Conservation (phyloP, 1,140 invertebrate species). For the Apolygus lucorum region DNA sequence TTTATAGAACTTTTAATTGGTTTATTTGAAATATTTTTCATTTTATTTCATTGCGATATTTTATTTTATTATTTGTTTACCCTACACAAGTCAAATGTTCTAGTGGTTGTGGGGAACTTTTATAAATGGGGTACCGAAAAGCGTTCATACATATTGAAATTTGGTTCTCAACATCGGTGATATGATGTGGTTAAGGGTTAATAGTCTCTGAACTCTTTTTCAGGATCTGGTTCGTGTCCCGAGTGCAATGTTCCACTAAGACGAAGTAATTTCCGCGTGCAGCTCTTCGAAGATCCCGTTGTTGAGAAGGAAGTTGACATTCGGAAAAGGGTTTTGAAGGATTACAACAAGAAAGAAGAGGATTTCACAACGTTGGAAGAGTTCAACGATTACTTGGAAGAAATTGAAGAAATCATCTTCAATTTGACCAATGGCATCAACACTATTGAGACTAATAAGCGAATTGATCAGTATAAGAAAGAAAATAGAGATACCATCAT, state of each 20-base stretch:
- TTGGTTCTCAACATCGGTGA: too few relatives aligned
- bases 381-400: slow-evolving; percentile 90
- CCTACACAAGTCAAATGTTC: too few relatives aligned
- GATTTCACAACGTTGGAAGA: slow-evolving; percentile 72
- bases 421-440: slow-evolving; percentile 90
- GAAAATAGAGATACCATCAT: slow-evolving; percentile 86
- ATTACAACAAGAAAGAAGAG: slow-evolving; percentile 86
- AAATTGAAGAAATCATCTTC: slow-evolving; percentile 82
- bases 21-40: too few relatives aligned
- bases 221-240: slow-evolving; percentile 84
- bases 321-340: slow-evolving; percentile 74
- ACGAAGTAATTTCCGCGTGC: slow-evolving; percentile 83
- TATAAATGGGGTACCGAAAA: too few relatives aligned
- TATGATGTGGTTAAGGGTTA: too few relatives aligned
- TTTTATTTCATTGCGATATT: too few relatives aligned
- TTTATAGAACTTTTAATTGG: too few relatives aligned
- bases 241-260: slow-evolving; percentile 81
- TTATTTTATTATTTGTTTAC: too few relatives aligned
- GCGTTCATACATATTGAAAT: too few relatives aligned
- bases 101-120: too few relatives aligned
- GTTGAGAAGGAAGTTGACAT: slow-evolving; percentile 98
- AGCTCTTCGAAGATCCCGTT: slow-evolving; percentile 90
- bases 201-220: too few relatives aligned
- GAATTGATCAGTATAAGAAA: slow-evolving; percentile 87
- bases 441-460: slow-evolving; percentile 69